Conservation (phyloP, 2,888 invertebrate genomes). For the Tortrix viridana region DNA sequence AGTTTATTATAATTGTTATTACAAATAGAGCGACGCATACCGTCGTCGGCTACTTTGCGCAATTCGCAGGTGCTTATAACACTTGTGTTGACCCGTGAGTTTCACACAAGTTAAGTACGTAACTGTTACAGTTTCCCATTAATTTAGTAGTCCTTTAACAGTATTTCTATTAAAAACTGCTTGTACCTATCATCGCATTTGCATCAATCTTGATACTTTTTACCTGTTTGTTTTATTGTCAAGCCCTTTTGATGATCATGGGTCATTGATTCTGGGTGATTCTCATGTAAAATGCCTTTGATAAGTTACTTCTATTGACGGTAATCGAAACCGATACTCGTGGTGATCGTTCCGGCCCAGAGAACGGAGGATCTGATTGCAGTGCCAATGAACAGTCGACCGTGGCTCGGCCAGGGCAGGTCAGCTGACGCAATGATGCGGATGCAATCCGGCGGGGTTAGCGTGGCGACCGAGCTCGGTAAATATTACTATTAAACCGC, state of each 20-base stretch:
- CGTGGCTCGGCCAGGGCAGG: slow-evolving; percentile 47
- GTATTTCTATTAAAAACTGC: not conserved
- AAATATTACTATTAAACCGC: slow-evolving; percentile 10
- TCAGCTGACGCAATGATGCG: slow-evolving; percentile 58
- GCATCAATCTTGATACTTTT: no score
- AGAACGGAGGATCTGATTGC: slow-evolving; percentile 64
- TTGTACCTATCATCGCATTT: no score
- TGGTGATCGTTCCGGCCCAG: slow-evolving; percentile 61
- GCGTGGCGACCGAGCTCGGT: not conserved
- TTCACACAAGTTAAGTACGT: slow-evolving; percentile 48
- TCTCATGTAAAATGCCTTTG: slow-evolving; percentile 49
- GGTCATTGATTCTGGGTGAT: slow-evolving; percentile 42
- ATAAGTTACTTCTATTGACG: slow-evolving; percentile 34
- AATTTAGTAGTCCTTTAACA: slow-evolving; percentile 6
- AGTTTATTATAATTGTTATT: not conserved
- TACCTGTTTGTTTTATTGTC: no score
- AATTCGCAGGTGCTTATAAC: slow-evolving; percentile 46
- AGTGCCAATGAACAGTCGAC: slow-evolving; percentile 48
- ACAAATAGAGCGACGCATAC: slow-evolving; percentile 46
- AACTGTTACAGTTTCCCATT: slow-evolving; percentile 39
- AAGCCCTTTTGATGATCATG: slow-evolving; percentile 25
- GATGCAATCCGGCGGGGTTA: slow-evolving; percentile 52
- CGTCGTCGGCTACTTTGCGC: slow-evolving; percentile 53
- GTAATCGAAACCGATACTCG: slow-evolving; percentile 69
- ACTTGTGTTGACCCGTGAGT: slow-evolving; percentile 40